Conservation (phyloP, 2,797 vertebrate genomes). For the Chanos chanos region DNA sequence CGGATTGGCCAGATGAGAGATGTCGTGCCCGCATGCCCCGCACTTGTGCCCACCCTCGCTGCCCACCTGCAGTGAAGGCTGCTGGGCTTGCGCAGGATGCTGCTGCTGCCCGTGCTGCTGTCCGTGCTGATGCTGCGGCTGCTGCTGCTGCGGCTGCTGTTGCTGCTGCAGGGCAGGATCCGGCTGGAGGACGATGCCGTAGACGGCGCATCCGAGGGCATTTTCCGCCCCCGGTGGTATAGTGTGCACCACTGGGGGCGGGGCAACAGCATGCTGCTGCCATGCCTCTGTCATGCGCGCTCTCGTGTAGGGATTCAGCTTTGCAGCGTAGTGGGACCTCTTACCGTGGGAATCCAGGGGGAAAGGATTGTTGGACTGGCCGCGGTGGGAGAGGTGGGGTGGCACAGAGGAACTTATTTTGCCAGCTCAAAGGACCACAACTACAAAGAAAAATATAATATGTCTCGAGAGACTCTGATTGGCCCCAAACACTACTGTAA, state of each 20-base stretch:
- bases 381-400: constrained; percentile 18
- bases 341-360: constrained; percentile 51
- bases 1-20: constrained; percentile 87
- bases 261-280: constrained; percentile 87
- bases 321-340: constrained; percentile 63
- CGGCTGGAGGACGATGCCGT: constrained; percentile 91
- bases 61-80: constrained; percentile 66
- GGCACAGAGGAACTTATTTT: constrained; percentile 58
- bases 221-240: constrained; percentile 83
- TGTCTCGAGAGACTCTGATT: neutral
- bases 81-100: constrained; percentile 65
- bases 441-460: constrained; percentile 15
- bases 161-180: constrained; percentile 80
- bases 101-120: constrained; percentile 67
- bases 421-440: constrained; percentile 52
- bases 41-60: constrained; percentile 86
- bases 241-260: constrained; percentile 84
- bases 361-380: constrained; percentile 36
- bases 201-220: constrained; percentile 88
- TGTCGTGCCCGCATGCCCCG: constrained; percentile 89
- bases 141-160: constrained; percentile 68
- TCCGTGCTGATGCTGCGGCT: constrained; percentile 52
- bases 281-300: constrained; percentile 79
- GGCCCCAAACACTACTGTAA: neutral
- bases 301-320: constrained; percentile 73